Evolutionary conservation across 2,888 invertebrate species (phyloP), one percentile per base, ranked within the genome.

Genomic region (Xestia xanthographa): DNA sequence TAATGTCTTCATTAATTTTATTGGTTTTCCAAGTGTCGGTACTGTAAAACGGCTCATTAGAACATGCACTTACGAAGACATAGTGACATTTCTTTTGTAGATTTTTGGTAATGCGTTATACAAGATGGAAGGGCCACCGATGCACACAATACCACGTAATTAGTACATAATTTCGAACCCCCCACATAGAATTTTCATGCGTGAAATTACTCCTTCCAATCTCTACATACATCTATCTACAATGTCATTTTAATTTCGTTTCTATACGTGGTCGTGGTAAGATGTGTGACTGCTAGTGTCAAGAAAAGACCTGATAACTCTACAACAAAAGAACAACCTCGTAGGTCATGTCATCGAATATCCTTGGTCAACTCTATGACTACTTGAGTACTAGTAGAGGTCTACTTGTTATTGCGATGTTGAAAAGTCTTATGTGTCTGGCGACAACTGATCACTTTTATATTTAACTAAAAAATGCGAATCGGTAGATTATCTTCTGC

Each of bases 1-100:
- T 66, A 82, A 68, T 67, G n/a, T 79, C 53, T 72, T 53, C 53
- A 81, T 60, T 45, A 38, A 50, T 60, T 53, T 41, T 11, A 72
- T 71, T 70, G 20, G 45, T 22, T 70, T 14, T 1, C 26, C 2
- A 9, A 70, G 5, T 38, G 14, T n/a, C 11, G 53, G n/a, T n/a
- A 53, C n/a, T n/a, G 53, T n/a, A 53, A 5, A 11, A 50, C 11
- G 11, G n/a, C 50, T n/a, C 11, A 50, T 11, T n/a, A 50, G n/a
- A 50, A 50, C 50, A 9, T 2, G 50, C 3, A 20, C 9, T 22
- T 50, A 50, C 22, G 50, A 22, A 50, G 50, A 50, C 22, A 50
- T 2, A 50, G 50, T 3, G 50, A 9, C 22, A 50, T 50, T 50
- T 48, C 22, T 48, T 22, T 48, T 9, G 48, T 48, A 48, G 20